Base-by-base conservation (phyloP, 2,888 invertebrate species). In the Entomobrya multifasciata region DNA sequence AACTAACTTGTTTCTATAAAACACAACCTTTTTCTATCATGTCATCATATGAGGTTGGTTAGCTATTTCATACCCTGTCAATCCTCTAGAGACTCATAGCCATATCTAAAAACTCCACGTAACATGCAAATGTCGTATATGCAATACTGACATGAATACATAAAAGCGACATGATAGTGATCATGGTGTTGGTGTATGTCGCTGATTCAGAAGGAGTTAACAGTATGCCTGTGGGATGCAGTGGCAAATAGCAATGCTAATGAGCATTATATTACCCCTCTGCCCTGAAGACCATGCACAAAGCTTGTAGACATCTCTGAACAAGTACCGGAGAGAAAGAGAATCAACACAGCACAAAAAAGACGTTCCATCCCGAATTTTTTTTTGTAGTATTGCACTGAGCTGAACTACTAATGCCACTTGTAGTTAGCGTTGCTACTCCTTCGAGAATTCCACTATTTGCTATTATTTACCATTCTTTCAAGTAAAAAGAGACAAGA, bases 231-330 rank as follows among this genome's bases (percentile, higher is more conserved):
- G 17, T 17, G 65, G 65, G 60, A 13, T 27, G 60, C n/a, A n/a
- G 44, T 78, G 47, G 94, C 88, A 94, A 76, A 30, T 55, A 62
- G 67, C 15, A 80, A 67, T 79, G 36, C 80, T 80, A 80, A 80
- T 80, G 80, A 80, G 80, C 67, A 80, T 52, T 80, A 67, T 36
- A 80, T 55, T 36, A 76, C 67, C 36, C 36, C 17, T 36, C 11
- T 36, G 36, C 17, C 17, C 22, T 15, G 70, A 6, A 44, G 47
- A 22, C 13, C 1, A 70, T 13, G 13, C 22, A 22, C 20, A 20
- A 20, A 44, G 47, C 47, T 11, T 44, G 20, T 47, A 70, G n/a
- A 70, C 22, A 44, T n/a, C n/a, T n/a, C n/a, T n/a, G n/a, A n/a
- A n/a, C n/a, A n/a, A n/a, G n/a, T n/a, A n/a, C n/a, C n/a, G n/a